Base-by-base conservation (phyloP, 2,113 vertebrate species). In the Spilogale gracilis region DNA sequence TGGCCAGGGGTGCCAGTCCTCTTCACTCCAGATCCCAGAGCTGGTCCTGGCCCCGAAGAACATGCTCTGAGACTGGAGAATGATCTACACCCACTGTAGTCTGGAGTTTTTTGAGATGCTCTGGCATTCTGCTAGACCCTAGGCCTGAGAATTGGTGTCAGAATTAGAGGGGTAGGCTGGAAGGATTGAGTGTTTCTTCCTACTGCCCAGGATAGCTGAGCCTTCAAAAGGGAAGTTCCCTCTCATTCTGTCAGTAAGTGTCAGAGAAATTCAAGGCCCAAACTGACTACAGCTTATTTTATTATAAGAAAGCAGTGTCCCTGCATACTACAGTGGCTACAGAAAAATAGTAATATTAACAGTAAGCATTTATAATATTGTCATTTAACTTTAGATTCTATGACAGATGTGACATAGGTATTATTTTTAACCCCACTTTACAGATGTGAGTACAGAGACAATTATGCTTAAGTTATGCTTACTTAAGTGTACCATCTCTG, bases 301-400 rank as follows among this genome's bases (percentile, higher is more conserved):
- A 54, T 38, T 95, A 43, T 81, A 73, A 73, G 65, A 89, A 96
- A 94, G 6, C 7, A 20, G 0, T 16, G 2, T 10, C 10, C 25
- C 43, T 79, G 13, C 3, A 14, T 89, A 81, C 71, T 69, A 63
- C 4, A 76, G 4, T 71, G 2, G 32, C 14, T 52, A 54, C 20
- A 38, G 17, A 85, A 60, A 69, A 92, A 89, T 84, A 48, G 60
- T 81, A 14, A 61, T 69, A 9, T 14, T 71, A 94, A 86, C 48
- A 58, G 13, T 58, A 27, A 71, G 27, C 2, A 48, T 48, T 92
- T 86, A 61, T 25, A 85, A 16, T 78, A 30, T 85, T 73, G 45
- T n/a, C 71, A 11, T 23, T 79, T 87, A 61, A 32, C 1, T 27
- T 69, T 89, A 69, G 27, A 18, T 81, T 12, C 9, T 65, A 6